Conservation (phyloP, 2,888 invertebrate genomes). For the Drosophila sordidapex region DNA sequence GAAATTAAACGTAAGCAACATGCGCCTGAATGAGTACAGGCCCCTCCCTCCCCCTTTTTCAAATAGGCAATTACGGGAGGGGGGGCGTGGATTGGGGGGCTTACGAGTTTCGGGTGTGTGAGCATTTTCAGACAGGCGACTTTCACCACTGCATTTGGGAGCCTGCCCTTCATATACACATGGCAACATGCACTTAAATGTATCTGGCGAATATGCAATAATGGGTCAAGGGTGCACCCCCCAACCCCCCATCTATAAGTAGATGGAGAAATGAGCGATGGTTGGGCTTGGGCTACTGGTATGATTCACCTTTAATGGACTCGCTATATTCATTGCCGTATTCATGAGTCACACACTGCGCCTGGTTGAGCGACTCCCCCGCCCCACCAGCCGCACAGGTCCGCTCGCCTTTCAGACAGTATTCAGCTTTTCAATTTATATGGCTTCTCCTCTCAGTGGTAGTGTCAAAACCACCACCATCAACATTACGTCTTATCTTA, state of each 20-base stretch:
- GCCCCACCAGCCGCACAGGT: too few species aligned
- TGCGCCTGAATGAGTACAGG: conserved; percentile 9
- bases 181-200: conserved; percentile 29
- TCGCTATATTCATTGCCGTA: conserved; percentile 6
- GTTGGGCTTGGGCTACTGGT: conserved; percentile 10
- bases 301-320: conserved; percentile 61
- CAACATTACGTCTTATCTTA: conserved; percentile 44
- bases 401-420: conserved; percentile 3
- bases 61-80: conserved; percentile 6
- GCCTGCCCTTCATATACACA: conserved; percentile 50
- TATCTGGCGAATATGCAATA: conserved; percentile 21
- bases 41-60: neutral
- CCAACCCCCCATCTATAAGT: neutral
- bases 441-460: conserved; percentile 41
- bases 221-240: conserved; percentile 45
- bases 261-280: conserved; percentile 3
- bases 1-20: conserved; percentile 65
- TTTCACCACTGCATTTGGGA: conserved; percentile 43
- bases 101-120: conserved; percentile 25
- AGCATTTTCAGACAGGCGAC: conserved; percentile 29
- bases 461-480: neutral
- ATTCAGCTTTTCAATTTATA: conserved; percentile 32
- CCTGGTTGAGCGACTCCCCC: conserved; percentile 8
- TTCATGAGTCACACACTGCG: conserved; percentile 37
- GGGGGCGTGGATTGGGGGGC: neutral